A percentile compares a stretch with the other conserved stretches of the same genome.
These are phyloP conservation scores for Actenoides hombroni DNA, from an alignment of 2,113 vertebrate genomes.

Conservation along the genomic window DNA sequence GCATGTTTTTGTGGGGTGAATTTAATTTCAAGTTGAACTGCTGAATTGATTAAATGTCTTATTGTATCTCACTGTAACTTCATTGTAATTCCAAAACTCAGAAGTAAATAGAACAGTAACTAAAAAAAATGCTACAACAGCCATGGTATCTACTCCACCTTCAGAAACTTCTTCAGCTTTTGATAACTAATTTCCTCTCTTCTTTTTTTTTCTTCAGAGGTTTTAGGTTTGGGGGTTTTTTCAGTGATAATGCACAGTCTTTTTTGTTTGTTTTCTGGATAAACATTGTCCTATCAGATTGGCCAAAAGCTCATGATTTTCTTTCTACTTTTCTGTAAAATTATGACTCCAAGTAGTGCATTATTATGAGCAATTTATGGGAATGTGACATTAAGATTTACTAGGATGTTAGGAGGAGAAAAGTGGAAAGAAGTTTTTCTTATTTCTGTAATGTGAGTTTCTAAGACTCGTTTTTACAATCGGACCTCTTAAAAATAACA, in stretches of 20 bases:
- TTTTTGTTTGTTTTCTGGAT: neutral
- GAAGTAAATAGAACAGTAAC: neutral
- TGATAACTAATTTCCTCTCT: neutral
- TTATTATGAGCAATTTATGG: neutral
- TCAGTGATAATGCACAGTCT: neutral
- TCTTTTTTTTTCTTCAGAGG: neutral
- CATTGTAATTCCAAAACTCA: neutral
- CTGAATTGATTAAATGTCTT: conserved; percentile 26
- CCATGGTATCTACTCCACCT: neutral
- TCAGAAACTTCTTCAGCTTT: neutral
- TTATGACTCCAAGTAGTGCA: neutral
- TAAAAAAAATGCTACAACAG: neutral
- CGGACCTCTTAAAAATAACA: neutral
- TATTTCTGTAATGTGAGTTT: neutral
- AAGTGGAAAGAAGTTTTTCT: neutral
- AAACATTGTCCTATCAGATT: neutral
- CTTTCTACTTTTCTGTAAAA: neutral
- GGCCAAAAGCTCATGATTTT: neutral
- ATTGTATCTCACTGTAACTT: neutral
- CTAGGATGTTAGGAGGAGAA: neutral
- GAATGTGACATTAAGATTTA: neutral
- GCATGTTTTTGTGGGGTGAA: neutral
- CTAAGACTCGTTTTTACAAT: neutral
- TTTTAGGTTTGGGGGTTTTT: neutral
- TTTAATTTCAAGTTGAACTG: conserved; percentile 23